Conservation (phyloP, 2,113 vertebrate species). For the Halichoerus grypus region DNA sequence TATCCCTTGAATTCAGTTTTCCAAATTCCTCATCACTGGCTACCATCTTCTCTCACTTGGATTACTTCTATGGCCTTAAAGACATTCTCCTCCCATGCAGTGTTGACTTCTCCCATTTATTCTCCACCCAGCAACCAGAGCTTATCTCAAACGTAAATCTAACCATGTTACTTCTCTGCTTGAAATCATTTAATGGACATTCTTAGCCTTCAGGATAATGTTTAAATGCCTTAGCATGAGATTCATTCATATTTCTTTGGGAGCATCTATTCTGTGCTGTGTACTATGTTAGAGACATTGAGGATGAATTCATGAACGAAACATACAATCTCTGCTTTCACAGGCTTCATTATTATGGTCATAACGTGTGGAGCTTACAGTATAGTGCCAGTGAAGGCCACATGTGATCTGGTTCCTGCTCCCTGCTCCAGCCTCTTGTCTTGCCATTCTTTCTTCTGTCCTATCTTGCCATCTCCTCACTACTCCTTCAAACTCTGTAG, state of each 20-base stretch:
- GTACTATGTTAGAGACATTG: background rate
- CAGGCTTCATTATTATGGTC: background rate
- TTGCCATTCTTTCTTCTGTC: background rate
- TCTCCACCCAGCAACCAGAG: background rate
- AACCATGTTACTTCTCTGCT: background rate
- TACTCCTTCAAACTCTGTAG: background rate
- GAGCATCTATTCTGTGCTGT: background rate
- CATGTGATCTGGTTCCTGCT: background rate
- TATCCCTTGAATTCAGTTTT: slow-evolving; percentile 5
- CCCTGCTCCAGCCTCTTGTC: background rate
- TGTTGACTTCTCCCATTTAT: background rate
- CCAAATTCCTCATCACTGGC: background rate
- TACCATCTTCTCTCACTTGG: background rate
- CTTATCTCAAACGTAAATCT: slow-evolving; percentile 13
- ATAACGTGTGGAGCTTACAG: background rate
- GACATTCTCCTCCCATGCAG: background rate
- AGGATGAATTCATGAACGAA: background rate
- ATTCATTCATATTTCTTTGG: background rate
- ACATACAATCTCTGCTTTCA: background rate
- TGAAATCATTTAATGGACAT: slow-evolving; percentile 26
- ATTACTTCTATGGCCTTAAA: background rate
- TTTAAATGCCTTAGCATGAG: background rate
- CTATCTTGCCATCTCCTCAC: background rate
- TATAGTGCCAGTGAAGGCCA: background rate
- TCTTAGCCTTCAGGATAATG: background rate